Evolutionary conservation across 2,888 invertebrate species (phyloP).

Genomic region (Nephrotoma appendiculata): DNA sequence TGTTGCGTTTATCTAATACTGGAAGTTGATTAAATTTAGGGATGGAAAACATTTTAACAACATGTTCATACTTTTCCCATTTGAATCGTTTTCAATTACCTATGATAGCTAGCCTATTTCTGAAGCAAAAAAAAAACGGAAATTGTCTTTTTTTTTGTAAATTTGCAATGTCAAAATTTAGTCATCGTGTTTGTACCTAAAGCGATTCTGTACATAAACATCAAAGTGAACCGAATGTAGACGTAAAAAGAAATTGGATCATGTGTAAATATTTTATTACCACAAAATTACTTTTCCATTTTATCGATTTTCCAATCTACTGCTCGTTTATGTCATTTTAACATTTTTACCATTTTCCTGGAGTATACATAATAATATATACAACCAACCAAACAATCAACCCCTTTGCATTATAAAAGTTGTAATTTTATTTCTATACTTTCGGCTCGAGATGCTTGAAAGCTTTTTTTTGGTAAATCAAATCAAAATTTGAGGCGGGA

Average conservation of each 20-base stretch:
- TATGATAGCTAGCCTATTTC: too few species aligned
- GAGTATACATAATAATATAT: background rate
- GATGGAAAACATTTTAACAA: too few species aligned
- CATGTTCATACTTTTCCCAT: too few species aligned
- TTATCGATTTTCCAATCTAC: background rate
- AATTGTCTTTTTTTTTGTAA: too few species aligned
- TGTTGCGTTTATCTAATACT: too few species aligned
- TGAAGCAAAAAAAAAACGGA: too few species aligned
- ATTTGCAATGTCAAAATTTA: too few species aligned
- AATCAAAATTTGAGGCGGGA: background rate
- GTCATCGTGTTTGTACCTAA: background rate
- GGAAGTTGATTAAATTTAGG: too few species aligned
- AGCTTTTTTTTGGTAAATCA: background rate
- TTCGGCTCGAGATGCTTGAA: background rate
- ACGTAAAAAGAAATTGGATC: background rate
- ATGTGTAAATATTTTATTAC: background rate
- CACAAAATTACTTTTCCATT: background rate
- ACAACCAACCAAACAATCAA: background rate
- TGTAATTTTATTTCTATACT: background rate
- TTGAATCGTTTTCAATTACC: too few species aligned
- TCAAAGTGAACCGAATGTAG: background rate
- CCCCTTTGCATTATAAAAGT: background rate
- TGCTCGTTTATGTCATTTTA: background rate
- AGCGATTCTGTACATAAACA: background rate
- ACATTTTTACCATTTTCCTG: background rate